Conservation (phyloP, 2,113 vertebrate genomes). For the Myodes glareolus region DNA sequence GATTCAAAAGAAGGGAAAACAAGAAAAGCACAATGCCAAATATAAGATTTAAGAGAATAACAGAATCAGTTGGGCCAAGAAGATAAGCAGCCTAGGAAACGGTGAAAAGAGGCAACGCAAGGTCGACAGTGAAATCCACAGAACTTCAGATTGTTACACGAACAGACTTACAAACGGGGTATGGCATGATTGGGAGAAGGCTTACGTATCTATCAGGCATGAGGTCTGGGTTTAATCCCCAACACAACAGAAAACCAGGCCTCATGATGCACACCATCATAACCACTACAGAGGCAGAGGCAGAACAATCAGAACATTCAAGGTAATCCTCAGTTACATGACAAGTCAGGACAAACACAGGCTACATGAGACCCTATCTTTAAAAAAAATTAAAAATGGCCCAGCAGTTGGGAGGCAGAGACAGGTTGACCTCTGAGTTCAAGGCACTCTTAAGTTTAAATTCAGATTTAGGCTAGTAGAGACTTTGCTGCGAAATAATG, state of each 20-base stretch:
- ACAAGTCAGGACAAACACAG: too few species aligned
- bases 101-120: conserved; percentile 27
- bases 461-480: neutral
- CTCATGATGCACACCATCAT: neutral
- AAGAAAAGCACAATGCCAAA: neutral
- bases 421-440: neutral
- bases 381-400: too few species aligned
- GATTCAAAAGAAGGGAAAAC: neutral
- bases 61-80: conserved; percentile 37
- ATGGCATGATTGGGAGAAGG: neutral
- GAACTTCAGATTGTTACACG: neutral
- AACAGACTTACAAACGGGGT: neutral
- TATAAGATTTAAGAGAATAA: conserved; percentile 29
- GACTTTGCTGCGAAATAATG: neutral
- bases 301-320: neutral
- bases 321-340: too few species aligned
- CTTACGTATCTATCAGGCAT: neutral
- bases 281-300: neutral
- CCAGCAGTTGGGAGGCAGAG: neutral
- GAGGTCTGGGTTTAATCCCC: neutral
- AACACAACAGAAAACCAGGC: neutral
- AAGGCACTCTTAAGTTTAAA: neutral
- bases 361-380: too few species aligned
- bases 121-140: neutral
- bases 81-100: neutral